Base-by-base conservation (phyloP, 2,888 invertebrate species). In the Agrilus mali region DNA sequence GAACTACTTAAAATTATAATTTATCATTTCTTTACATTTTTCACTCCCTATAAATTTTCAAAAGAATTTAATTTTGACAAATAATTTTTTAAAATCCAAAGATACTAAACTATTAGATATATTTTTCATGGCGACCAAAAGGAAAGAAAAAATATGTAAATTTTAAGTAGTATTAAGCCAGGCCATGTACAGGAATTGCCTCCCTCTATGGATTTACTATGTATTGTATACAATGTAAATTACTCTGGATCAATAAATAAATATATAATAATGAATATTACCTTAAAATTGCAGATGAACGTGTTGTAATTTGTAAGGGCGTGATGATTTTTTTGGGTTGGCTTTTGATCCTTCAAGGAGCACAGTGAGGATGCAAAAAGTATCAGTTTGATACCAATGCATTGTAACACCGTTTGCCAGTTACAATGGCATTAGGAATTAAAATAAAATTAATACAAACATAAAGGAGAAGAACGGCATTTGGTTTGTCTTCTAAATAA, bases 231-330 rank as follows among this genome's bases (percentile, higher is more conserved):
- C n/a, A n/a, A n/a, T n/a, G n/a, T n/a, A n/a, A n/a, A n/a, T n/a
- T n/a, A n/a, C n/a, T n/a, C n/a, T n/a, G n/a, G n/a, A n/a, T n/a
- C n/a, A n/a, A n/a, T n/a, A n/a, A n/a, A n/a, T n/a, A n/a, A n/a
- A n/a, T 20, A 20, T 20, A 20, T 20, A 20, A 20, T 15, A 38
- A 39, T 35, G 7, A 12, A 32, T 44, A 54, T 54, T 53, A 61
- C 60, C 56, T 57, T 59, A 51, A 48, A 48, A 55, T 53, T 53
- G 55, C 53, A 51, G 53, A 51, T 53, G 52, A 42, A 47, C 49
- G 52, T 52, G 49, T 48, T 46, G 55, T 52, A 51, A 46, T 55
- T 54, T 58, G 55, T 52, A 50, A 50, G 48, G 49, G 53, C 27
- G 27, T 27, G 27, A 27, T 27, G 27, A 27, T 27, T 27, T 27